phyloP scores from a whole-genome alignment of 2,888 invertebrate species.

The Drosophila multiciliata region DNA sequence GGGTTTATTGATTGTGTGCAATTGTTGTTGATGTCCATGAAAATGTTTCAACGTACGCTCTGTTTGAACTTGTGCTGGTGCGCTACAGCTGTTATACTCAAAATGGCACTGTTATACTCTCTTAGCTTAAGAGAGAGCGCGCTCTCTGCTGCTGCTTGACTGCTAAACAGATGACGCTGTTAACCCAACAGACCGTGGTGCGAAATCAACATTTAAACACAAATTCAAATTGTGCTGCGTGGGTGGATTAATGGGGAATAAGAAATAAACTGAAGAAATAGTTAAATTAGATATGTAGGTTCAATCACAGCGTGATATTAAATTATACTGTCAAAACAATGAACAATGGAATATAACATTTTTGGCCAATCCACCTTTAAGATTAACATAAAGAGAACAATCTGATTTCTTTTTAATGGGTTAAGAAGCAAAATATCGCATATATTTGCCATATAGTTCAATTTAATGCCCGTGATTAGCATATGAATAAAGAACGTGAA shows the following conservation, averaged over 20 bases:
- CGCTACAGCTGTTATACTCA: conserved; percentile 43
- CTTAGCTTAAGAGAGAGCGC: conserved; percentile 17
- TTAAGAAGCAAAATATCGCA: conserved; percentile 6
- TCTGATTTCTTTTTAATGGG: not conserved
- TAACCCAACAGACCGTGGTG: conserved; percentile 49
- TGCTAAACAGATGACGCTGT: conserved; percentile 13
- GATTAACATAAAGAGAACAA: not conserved
- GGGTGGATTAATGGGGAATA: not conserved
- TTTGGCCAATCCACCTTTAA: not conserved
- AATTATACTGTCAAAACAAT: not conserved
- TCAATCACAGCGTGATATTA: not conserved
- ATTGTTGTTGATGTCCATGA: conserved; percentile 12
- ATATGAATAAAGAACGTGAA: conserved; percentile 44
- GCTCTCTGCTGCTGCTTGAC: conserved; percentile 14
- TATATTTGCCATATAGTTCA: not conserved
- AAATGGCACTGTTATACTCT: conserved; percentile 47
- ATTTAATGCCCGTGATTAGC: conserved; percentile 36
- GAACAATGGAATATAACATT: not conserved
- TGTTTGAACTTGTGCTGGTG: conserved; percentile 16
- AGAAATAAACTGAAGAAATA: not conserved
- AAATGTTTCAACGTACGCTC: conserved; percentile 30
- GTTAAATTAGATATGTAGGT: not conserved
- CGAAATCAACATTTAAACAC: conserved; percentile 15
- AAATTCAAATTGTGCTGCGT: not conserved
- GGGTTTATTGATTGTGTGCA: not conserved